Evolutionary conservation across 2,797 vertebrate genomes (phyloP), one percentile per base, ranked within the genome.

Genomic region (Geotrypetes seraphini): DNA sequence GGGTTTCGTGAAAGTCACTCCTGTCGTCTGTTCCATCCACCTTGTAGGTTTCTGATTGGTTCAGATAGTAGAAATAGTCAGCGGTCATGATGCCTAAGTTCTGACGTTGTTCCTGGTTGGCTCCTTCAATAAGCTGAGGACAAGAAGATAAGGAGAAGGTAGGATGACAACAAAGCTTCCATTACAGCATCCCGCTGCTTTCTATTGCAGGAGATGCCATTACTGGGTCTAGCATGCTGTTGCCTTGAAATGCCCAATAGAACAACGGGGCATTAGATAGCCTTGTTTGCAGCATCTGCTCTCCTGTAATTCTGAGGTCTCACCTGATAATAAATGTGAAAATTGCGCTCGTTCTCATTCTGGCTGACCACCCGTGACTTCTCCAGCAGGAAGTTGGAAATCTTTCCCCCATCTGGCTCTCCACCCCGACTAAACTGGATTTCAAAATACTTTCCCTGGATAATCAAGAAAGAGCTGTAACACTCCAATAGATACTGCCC

Each of bases 241-340:
- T n/a, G n/a, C 12, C 12, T 12, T n/a, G n/a, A n/a, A n/a, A n/a
- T n/a, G n/a, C n/a, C n/a, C n/a, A n/a, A n/a, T n/a, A n/a, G n/a
- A n/a, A n/a, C n/a, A n/a, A n/a, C n/a, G n/a, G n/a, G n/a, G n/a
- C n/a, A n/a, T n/a, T n/a, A n/a, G n/a, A n/a, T n/a, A n/a, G n/a
- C n/a, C n/a, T n/a, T n/a, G n/a, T n/a, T n/a, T n/a, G n/a, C n/a
- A n/a, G n/a, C n/a, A n/a, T n/a, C n/a, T n/a, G n/a, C n/a, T n/a
- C n/a, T n/a, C n/a, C n/a, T n/a, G n/a, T n/a, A n/a, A n/a, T n/a
- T n/a, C n/a, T n/a, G n/a, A n/a, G n/a, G n/a, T n/a, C n/a, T 37
- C 53, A 97, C 95, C 92, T 98, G 95, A 33, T 98, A 98, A 71
- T 90, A 97, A 69, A 98, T 84, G 65, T 98, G 95, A 67, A 98